Base-by-base conservation (phyloP, 1,140 invertebrate species). In the Galleria mellonella region DNA sequence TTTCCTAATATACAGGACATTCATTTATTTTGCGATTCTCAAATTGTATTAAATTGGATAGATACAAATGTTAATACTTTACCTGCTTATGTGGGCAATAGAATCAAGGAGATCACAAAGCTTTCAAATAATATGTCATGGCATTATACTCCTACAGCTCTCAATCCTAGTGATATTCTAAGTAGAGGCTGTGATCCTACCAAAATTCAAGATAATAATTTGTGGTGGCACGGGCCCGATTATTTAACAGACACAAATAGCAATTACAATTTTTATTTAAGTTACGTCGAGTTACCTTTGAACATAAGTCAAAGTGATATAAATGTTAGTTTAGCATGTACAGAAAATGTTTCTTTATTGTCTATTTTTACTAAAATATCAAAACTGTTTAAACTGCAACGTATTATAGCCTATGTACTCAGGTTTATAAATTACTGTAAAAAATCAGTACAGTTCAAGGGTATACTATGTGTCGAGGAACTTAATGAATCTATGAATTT, bases 1-100 rank as follows among this genome's bases (percentile, higher is more conserved):
- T 28, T 52, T 15, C 2, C n/a, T 6, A 43, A 47, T 2, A 17
- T 46, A n/a, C 17, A 6, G 13, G 13, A 14, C 12, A 17, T 46
- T 17, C 17, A 42, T 23, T 29, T 46, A 12, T 52, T 52, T 37
- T 37, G 38, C 37, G 43, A 52, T 32, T 46, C 43, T 11, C 30
- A 41, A 15, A 43, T 52, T 11, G 43, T 43, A 10, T 23, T 52
- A 1, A 10, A 27, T 10, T 52, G 50, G 50, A 23, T 52, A 30
- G n/a, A 38, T 10, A 37, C 32, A 15, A 31, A 31, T 13, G 10
- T 30, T 17, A 17, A 23, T 4, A 52, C 42, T 10, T 5, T 52
- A 4, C 39, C 38, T 23, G 38, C 40, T 8, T 46, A 46, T 15
- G 31, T 40, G 35, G 40, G 13, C 4, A 52, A 52, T 15, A 31